Base-by-base conservation (phyloP, 2,113 vertebrate species). In the Gopherus evgoodei region DNA sequence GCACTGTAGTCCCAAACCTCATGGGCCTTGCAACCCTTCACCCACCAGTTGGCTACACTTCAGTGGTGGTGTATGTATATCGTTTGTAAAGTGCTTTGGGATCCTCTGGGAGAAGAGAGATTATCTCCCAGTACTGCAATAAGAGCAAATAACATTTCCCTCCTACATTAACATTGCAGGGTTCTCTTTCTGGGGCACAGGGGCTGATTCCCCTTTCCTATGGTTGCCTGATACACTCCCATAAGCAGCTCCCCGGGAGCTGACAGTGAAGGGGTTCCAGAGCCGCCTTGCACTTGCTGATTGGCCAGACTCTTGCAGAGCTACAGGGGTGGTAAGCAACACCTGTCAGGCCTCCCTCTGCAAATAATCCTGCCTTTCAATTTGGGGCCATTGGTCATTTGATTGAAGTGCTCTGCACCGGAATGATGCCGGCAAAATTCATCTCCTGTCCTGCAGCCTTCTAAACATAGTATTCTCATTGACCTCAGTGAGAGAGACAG, bases 151-250 rank as follows among this genome's bases (percentile, higher is more conserved):
- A 76, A 11, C 84, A 86, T 49, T 62, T 17, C 93, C 54, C 54
- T 13, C 4, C 80, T 83, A n/a, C 13, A 81, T 62, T 56, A 4
- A 11, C 8, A n/a, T 42, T 42, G 9, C 9, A 22, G 47, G 17
- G 10, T 69, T 80, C 81, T 76, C 76, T 35, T 29, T 62, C 1
- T 0, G 56, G 49, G 54, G 31, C 0, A 0, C 29, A 21, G 27
- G 12, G 42, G 5, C 52, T 44, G 84, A 91, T 29, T 57, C 83
- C 44, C 3, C 57, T 87, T 62, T 79, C 52, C 65, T 4, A 27
- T 0, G 3, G 1, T 85, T 62, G 10, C 75, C 25, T 76, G 25
- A 16, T 42, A 47, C 25, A 11, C 25, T 78, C 38, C 42, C 72
- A 42, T 29, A 69, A 85, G 79, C 84, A 90, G 52, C 88, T 79